Evolutionary conservation across 2,797 vertebrate genomes (phyloP).

Genomic region (Ceyx erithaca): DNA sequence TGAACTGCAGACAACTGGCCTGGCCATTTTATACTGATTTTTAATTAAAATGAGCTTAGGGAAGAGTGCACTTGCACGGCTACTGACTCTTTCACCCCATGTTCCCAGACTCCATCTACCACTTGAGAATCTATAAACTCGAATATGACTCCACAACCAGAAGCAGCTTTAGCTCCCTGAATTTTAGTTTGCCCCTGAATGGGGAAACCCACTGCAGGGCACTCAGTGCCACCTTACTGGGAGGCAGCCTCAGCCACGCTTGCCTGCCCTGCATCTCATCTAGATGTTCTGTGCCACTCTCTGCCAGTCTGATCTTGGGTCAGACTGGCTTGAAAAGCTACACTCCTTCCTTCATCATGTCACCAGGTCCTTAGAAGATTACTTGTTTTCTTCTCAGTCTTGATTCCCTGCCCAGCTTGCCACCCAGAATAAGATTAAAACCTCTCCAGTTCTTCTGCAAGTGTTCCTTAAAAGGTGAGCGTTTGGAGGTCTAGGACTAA

Average conservation of each 20-base stretch:
- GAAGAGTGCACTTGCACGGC: rapidly evolving
- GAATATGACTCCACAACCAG: not conserved
- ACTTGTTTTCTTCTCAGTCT: not conserved
- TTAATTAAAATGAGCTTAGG: not conserved
- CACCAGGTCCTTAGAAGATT: not conserved
- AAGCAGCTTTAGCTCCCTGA: not conserved
- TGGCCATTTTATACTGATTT: not conserved
- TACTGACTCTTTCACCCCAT: not conserved
- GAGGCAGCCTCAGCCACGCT: not conserved
- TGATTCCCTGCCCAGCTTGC: not conserved
- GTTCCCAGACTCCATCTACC: not conserved
- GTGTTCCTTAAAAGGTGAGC: not conserved
- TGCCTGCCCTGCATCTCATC: not conserved
- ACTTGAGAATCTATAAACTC: not conserved
- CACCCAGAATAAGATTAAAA: not conserved
- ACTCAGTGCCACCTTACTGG: not conserved
- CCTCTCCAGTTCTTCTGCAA: not conserved
- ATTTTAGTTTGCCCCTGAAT: no score
- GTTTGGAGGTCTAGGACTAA: not conserved
- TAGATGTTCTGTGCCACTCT: not conserved
- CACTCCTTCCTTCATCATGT: not conserved
- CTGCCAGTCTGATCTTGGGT: not conserved
- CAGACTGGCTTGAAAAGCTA: not conserved
- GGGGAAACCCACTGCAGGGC: not conserved
- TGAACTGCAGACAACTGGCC: not conserved